Evolutionary conservation across 2,113 vertebrate species (phyloP), one percentile per base, ranked within the genome.

Genomic region (Chaetodon trifascialis): DNA sequence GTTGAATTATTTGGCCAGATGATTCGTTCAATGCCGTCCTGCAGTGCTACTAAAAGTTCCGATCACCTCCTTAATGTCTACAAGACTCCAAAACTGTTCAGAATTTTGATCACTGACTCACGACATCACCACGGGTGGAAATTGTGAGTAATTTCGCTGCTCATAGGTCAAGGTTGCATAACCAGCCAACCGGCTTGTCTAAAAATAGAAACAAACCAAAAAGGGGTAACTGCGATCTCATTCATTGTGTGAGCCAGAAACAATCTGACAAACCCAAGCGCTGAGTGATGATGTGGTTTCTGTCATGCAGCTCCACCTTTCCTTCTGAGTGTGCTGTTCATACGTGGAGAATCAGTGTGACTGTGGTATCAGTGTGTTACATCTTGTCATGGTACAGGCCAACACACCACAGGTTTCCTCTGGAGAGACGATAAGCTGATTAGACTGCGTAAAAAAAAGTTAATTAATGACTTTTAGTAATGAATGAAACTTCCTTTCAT

Each of bases 131-230:
- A 51, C 14, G 54, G 49, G 19, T 59, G 76, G 69, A 86, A 73
- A 83, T 46, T 36, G n/a, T 62, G 54, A 85, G 30, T 74, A 73
- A 64, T 78, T 66, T 66, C 67, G 21, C 47, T 64, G 75, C 87
- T 72, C 63, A 73, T 54, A 42, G 76, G 58, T 67, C 46, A 67
- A 59, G 60, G 68, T 87, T 90, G 86, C 25, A 51, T 76, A 89
- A 90, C 55, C 25, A 87, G 36, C 38, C n/a, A 12, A 78, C 9
- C 3, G 49, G 55, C 73, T 49, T 1, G 11, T 68, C 83, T 85
- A 85, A 86, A 79, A 66, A 89, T 86, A 90, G 82, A 72, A 83
- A 72, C 46, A 44, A 76, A 49, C 30, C 72, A 76, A 86, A 80
- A 76, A 65, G 68, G 64, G 64, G 36, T 11, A 56, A 56, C 23